Evolutionary conservation across 2,797 vertebrate genomes (phyloP).

Genomic region (Pseudochirops cupreus): DNA sequence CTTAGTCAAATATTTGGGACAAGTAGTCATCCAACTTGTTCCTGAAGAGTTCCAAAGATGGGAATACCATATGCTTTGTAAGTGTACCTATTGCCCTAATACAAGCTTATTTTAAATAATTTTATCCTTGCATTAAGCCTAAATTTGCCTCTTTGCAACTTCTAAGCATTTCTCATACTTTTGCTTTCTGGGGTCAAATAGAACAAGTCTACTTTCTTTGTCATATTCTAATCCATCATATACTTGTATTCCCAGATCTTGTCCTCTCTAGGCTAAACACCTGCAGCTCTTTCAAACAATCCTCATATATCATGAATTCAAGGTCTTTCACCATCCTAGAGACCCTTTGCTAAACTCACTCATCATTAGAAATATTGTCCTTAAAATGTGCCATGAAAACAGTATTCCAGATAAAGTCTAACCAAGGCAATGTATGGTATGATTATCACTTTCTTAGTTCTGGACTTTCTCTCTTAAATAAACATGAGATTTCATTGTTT

Average conservation of each 20-base stretch:
- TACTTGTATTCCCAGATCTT: not conserved
- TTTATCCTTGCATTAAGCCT: not conserved
- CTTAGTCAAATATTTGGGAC: not conserved
- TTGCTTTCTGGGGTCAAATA: not conserved
- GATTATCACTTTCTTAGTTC: not conserved
- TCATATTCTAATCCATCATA: not conserved
- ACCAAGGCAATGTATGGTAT: not conserved
- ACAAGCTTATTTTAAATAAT: not conserved
- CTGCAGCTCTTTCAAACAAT: not conserved
- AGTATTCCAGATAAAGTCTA: not conserved
- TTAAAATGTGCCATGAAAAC: not conserved
- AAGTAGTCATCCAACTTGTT: not conserved
- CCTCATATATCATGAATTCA: not conserved
- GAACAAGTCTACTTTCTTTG: not conserved
- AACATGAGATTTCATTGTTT: not conserved
- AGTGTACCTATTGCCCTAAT: not conserved
- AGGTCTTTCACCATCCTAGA: not conserved
- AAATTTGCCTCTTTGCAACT: not conserved
- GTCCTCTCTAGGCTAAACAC: not conserved
- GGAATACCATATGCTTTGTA: not conserved
- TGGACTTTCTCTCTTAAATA: not conserved
- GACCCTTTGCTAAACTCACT: not conserved
- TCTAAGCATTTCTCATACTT: not conserved
- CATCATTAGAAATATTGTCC: not conserved
- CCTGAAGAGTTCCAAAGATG: not conserved